Evolutionary conservation across 2,888 invertebrate genomes (phyloP), one percentile per base, ranked within the genome.

Genomic region (Eilema griseolum): DNA sequence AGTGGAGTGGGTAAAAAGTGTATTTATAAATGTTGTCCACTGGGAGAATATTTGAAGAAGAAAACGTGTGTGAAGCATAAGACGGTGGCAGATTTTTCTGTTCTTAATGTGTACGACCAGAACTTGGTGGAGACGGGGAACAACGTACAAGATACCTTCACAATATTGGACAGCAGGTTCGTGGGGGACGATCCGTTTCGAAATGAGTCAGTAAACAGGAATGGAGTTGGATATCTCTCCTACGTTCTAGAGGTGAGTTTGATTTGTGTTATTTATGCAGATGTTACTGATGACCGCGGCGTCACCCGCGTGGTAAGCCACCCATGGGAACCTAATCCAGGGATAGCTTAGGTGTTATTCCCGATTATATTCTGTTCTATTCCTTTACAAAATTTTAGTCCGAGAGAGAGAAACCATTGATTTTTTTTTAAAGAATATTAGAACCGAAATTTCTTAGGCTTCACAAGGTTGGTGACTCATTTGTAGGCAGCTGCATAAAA

Each of bases 211-310:
- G 59, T 66, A 20, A 66, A 60, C 41, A 60, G 59, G 41, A 37
- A 26, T 59, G 8, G 16, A 11, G 24, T 60, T 1, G 66, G 66
- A 26, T 66, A 37, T 28, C 0, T 0, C 0, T 8, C 28, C 5
- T 66, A 66, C 12, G 33, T 66, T 5, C 57, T 66, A 1, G 59
- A 66, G 66, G 66, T 66, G 60, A 37, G 41, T 28, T 60, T 52
- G n/a, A 20, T 24, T 41, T 62, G 24, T 16, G 33, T 41, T 24
- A 20, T 37, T 62, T 23, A 37, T 46, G 16, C 41, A 16, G 41
- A 37, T 2, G 12, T 5, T 37, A 37, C 33, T 37, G 33, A 37
- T 37, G 33, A 1, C 8, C 10, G 33, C 5, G 33, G 3, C 0
- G 11, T 37, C 33, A 12, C 33, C 33, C 12, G 12, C 12, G 33